phyloP scores from a whole-genome alignment of 2,888 invertebrate genomes.

The Andricus quercusramuli region DNA sequence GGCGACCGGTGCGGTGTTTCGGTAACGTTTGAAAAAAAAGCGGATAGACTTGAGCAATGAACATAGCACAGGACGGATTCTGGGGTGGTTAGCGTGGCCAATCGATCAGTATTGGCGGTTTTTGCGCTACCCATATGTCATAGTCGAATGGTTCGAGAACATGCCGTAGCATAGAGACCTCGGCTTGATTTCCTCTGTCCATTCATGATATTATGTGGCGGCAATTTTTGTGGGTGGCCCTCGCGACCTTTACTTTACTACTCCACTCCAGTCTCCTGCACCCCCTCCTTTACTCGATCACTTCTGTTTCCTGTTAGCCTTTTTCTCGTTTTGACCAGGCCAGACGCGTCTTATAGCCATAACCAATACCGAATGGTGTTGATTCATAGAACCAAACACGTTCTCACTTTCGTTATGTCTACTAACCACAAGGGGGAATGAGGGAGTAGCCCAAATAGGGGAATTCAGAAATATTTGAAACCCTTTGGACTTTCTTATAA shows the following conservation, averaged over 20 bases:
- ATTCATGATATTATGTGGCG: slow-evolving; percentile 69
- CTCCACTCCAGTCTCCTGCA: slow-evolving; percentile 16
- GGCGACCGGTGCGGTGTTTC: slow-evolving; percentile 51
- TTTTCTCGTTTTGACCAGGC: slow-evolving; percentile 21
- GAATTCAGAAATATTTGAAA: background rate
- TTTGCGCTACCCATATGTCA: slow-evolving; percentile 77
- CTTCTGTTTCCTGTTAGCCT: slow-evolving; percentile 6
- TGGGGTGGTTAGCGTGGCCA: slow-evolving; percentile 72
- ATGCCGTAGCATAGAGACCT: slow-evolving; percentile 74
- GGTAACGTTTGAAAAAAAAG: slow-evolving; percentile 30
- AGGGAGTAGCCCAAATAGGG: background rate
- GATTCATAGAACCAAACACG: slow-evolving; percentile 6
- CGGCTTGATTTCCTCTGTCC: slow-evolving; percentile 68
- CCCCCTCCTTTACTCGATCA: slow-evolving; percentile 2
- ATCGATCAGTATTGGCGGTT: slow-evolving; percentile 78
- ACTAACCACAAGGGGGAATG: slow-evolving; percentile 2
- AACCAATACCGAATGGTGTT: background rate
- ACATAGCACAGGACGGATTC: slow-evolving; percentile 51
- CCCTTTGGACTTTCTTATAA: background rate
- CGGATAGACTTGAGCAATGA: slow-evolving; percentile 39
- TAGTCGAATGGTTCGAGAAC: slow-evolving; percentile 65
- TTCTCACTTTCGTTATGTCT: slow-evolving; percentile 35
- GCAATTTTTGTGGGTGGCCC: slow-evolving; percentile 65
- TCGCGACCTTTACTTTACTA: slow-evolving; percentile 16
- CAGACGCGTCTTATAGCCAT: background rate